Percentiles rank a stretch among this genome's conserved stretches.
phyloP scores from a whole-genome alignment of 2,888 invertebrate genomes.

The Graphium colonna region DNA sequence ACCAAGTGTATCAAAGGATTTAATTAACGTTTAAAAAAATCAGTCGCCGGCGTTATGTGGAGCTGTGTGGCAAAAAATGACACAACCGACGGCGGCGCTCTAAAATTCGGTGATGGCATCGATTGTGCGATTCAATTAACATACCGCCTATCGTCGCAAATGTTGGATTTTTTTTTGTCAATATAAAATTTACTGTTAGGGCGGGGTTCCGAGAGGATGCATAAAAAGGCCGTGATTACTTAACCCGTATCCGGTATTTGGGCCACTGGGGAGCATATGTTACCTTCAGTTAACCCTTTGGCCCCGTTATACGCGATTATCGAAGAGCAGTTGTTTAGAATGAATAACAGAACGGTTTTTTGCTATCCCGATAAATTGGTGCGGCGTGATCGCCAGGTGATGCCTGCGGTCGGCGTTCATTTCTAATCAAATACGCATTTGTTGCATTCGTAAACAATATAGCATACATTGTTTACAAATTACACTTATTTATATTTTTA shows the following conservation, averaged over 20 bases:
- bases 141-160: slow-evolving; percentile 60
- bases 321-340: slow-evolving; percentile 69
- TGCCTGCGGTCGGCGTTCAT: slow-evolving; percentile 31
- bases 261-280: slow-evolving; percentile 57
- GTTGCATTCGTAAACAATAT: too few relatives aligned
- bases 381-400: slow-evolving; percentile 53
- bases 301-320: slow-evolving; percentile 70
- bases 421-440: not conserved
- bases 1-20: slow-evolving; percentile 15
- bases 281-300: slow-evolving; percentile 76
- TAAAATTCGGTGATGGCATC: slow-evolving; percentile 44
- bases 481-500: too few relatives aligned
- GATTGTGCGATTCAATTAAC: slow-evolving; percentile 60
- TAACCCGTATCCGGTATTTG: slow-evolving; percentile 75
- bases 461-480: too few relatives aligned
- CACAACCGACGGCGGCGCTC: slow-evolving; percentile 26
- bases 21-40: slow-evolving; percentile 18
- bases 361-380: slow-evolving; percentile 38
- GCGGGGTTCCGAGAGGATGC: slow-evolving; percentile 63
- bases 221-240: slow-evolving; percentile 70
- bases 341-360: slow-evolving; percentile 58
- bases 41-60: slow-evolving; percentile 14
- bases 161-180: slow-evolving; percentile 53
- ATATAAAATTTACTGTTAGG: slow-evolving; percentile 54
- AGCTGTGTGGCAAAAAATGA: slow-evolving; percentile 21